Conservation (phyloP, 2,797 vertebrate species). For the Hoplostethus mediterraneus region DNA sequence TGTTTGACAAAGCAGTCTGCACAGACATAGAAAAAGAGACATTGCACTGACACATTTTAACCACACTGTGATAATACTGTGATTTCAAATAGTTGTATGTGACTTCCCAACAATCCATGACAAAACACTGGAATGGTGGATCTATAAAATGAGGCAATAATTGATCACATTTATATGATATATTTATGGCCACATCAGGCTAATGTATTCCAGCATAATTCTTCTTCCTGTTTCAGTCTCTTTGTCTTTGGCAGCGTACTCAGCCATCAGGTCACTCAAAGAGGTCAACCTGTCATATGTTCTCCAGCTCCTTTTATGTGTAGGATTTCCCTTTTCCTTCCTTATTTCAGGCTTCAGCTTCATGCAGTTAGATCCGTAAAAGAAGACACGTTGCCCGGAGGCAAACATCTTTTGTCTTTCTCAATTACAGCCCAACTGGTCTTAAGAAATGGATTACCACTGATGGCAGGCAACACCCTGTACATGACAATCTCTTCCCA, state of each 20-base stretch:
- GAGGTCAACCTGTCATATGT: slow-evolving; percentile 27
- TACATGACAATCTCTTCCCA: slow-evolving; percentile 30
- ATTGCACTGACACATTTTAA: slow-evolving; percentile 15
- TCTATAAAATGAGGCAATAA: too few relatives aligned
- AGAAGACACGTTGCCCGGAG: slow-evolving; percentile 31
- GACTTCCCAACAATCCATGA: too few relatives aligned
- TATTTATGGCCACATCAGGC: slow-evolving; percentile 64
- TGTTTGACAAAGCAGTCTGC: slow-evolving; percentile 18
- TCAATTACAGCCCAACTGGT: slow-evolving; percentile 41
- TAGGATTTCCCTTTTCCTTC: slow-evolving; percentile 1
- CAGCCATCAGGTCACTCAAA: slow-evolving; percentile 55
- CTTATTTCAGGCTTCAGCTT: background rate
- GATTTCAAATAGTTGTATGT: too few relatives aligned
- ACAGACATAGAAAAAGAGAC: slow-evolving; percentile 22
- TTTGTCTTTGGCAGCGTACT: slow-evolving; percentile 63
- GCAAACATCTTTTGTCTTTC: slow-evolving; percentile 42
- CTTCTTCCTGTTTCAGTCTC: slow-evolving; percentile 57
- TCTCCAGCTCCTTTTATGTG: slow-evolving; percentile 40
- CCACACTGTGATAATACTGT: background rate
- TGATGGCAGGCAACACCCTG: slow-evolving; percentile 31
- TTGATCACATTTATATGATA: background rate
- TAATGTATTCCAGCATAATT: slow-evolving; percentile 57
- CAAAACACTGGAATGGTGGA: too few relatives aligned
- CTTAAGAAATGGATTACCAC: slow-evolving; percentile 44
- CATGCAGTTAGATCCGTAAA: slow-evolving; percentile 28